A percentile compares a stretch with the other conserved stretches of the same genome.
These are phyloP conservation scores for Luperina nickerlii DNA, from an alignment of 2,888 invertebrate species.

Conservation along the genomic window DNA sequence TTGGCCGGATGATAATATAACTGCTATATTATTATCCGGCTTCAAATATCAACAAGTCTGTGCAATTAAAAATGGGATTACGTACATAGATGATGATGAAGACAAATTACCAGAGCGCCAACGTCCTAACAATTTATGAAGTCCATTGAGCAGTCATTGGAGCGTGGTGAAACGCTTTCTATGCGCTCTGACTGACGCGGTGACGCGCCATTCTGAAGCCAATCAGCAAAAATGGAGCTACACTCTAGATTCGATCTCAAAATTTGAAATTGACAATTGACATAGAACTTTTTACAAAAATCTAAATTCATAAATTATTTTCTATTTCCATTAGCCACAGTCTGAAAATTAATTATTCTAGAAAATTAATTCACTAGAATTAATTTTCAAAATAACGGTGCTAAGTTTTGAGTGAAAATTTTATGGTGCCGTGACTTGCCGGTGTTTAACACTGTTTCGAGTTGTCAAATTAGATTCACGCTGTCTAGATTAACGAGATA, in stretches of 20 bases:
- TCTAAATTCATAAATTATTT: background rate
- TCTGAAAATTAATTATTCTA: constrained; percentile 26
- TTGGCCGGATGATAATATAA: too few species aligned
- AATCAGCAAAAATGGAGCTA: constrained; percentile 55
- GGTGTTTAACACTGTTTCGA: constrained; percentile 40
- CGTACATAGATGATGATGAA: constrained; percentile 20
- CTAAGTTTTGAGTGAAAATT: constrained; percentile 30
- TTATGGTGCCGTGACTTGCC: constrained; percentile 51
- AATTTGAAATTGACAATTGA: background rate
- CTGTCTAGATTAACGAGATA: constrained; percentile 58
- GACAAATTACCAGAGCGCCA: constrained; percentile 55
- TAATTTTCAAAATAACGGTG: constrained; percentile 41
- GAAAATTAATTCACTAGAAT: constrained; percentile 30
- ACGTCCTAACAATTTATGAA: constrained; percentile 72
- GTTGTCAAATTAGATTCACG: constrained; percentile 53
- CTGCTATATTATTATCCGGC: constrained; percentile 3
- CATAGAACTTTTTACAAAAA: background rate
- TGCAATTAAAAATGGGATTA: constrained; percentile 12
- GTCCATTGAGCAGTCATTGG: constrained; percentile 73
- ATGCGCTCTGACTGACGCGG: constrained; percentile 67
- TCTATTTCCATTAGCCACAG: constrained; percentile 25
- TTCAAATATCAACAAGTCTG: constrained; percentile 5
- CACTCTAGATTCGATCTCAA: constrained; percentile 7
- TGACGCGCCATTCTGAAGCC: constrained; percentile 62
- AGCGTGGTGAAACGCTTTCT: constrained; percentile 81